Percentiles rank a stretch among this genome's conserved stretches.
These are phyloP conservation scores for Dilophus febrilis DNA, from an alignment of 2,888 invertebrate species.

Conservation along the genomic window DNA sequence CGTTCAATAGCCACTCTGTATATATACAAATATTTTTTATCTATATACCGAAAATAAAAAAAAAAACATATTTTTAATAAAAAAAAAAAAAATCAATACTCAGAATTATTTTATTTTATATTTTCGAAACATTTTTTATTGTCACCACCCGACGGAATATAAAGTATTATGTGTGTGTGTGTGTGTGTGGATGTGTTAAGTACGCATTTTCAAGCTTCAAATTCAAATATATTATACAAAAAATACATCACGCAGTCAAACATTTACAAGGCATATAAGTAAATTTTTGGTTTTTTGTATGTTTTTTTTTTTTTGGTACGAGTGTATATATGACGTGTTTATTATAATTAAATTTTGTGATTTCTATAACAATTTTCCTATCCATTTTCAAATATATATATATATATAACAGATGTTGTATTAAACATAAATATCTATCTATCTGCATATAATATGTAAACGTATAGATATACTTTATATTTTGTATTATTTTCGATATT, in stretches of 20 bases:
- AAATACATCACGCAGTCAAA: background rate
- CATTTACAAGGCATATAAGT: background rate
- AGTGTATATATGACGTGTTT: conserved; percentile 2
- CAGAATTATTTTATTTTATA: background rate
- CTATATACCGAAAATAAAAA: background rate
- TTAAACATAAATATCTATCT: no score
- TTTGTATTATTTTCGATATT: no score
- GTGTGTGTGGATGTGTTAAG: no score
- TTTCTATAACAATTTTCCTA: background rate
- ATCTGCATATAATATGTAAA: no score
- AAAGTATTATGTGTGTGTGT: no score
- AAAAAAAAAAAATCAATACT: background rate
- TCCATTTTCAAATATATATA: background rate
- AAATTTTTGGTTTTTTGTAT: no score
- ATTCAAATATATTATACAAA: no score
- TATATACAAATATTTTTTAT: background rate
- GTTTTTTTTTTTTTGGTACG: no score
- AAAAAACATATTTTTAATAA: background rate
- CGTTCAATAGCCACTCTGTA: no score
- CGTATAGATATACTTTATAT: no score
- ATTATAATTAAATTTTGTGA: conserved; percentile 3
- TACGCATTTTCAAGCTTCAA: no score
- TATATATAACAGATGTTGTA: background rate
- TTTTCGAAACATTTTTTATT: background rate
- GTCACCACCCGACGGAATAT: background rate